Percentiles rank a stretch among this genome's conserved stretches.
phyloP scores from a whole-genome alignment of 2,888 invertebrate genomes.

The Oxystoma pomonae region DNA sequence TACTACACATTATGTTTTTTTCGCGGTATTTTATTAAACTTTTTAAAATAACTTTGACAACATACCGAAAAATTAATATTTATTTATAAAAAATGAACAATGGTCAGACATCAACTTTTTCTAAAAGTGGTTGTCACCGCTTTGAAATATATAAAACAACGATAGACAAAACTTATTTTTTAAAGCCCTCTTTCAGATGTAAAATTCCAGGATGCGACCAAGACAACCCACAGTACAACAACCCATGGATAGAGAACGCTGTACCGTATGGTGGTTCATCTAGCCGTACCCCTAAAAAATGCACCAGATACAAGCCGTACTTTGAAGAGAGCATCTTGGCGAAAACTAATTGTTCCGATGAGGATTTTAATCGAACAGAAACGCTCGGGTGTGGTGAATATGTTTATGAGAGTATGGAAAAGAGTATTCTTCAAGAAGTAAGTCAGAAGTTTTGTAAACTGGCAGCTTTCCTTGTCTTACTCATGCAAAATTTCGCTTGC shows the following conservation, averaged over 20 bases:
- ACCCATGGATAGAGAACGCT: not conserved
- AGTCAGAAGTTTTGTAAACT: too few species aligned
- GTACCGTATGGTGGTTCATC: not conserved
- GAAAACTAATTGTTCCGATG: not conserved
- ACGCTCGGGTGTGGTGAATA: slow-evolving; percentile 30
- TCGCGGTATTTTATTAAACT: too few species aligned
- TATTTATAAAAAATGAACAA: too few species aligned
- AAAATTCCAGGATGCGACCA: not conserved
- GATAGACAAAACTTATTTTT: too few species aligned
- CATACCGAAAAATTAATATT: too few species aligned
- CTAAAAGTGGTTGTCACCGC: too few species aligned
- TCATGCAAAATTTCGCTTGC: too few species aligned
- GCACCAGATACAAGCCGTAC: not conserved
- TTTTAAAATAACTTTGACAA: too few species aligned
- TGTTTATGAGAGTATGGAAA: slow-evolving; percentile 35
- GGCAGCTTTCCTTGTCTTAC: too few species aligned
- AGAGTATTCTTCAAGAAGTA: slow-evolving; percentile 39
- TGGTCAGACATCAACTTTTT: too few species aligned
- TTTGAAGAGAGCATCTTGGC: not conserved
- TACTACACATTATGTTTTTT: too few species aligned
- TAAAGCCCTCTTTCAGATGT: not conserved
- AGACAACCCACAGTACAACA: not conserved
- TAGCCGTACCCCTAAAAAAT: not conserved
- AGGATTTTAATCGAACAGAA: not conserved
- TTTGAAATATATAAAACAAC: too few species aligned